Percentiles rank a stretch among this genome's conserved stretches.
Evolutionary conservation across 2,888 invertebrate species (phyloP).

Genomic region (Argyresthia albistria): DNA sequence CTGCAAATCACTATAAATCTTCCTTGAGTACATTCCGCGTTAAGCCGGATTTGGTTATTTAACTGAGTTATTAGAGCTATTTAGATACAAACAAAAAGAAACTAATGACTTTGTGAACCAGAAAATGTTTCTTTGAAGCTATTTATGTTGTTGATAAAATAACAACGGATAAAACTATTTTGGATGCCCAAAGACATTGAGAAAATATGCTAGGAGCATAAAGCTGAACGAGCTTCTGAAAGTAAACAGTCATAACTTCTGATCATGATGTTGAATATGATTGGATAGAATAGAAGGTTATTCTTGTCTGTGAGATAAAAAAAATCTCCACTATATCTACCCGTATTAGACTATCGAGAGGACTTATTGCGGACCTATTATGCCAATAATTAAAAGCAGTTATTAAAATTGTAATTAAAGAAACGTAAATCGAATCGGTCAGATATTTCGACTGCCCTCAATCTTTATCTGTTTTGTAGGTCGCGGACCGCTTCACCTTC

Average conservation of each 20-base stretch:
- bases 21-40: slow-evolving; percentile 23
- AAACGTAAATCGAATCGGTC: no score
- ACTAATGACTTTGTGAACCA: not conserved
- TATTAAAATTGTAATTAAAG: no score
- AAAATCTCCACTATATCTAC: no score
- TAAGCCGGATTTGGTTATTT: slow-evolving; percentile 14
- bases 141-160: not conserved
- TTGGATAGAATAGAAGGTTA: no score
- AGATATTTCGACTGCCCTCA: slow-evolving; percentile 20
- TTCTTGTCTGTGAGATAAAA: no score
- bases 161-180: slow-evolving; percentile 4
- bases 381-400: no score
- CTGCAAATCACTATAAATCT: slow-evolving; percentile 26
- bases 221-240: slow-evolving; percentile 14
- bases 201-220: slow-evolving; percentile 19
- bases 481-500: slow-evolving; percentile 37
- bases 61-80: not conserved
- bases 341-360: no score
- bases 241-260: slow-evolving; percentile 15
- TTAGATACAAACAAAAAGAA: not conserved
- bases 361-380: no score
- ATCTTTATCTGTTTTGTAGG: slow-evolving; percentile 30
- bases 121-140: not conserved
- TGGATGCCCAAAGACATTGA: slow-evolving; percentile 14
- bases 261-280: no score